Conservation (phyloP, 2,888 invertebrate genomes). For the Drosophila borborema region DNA sequence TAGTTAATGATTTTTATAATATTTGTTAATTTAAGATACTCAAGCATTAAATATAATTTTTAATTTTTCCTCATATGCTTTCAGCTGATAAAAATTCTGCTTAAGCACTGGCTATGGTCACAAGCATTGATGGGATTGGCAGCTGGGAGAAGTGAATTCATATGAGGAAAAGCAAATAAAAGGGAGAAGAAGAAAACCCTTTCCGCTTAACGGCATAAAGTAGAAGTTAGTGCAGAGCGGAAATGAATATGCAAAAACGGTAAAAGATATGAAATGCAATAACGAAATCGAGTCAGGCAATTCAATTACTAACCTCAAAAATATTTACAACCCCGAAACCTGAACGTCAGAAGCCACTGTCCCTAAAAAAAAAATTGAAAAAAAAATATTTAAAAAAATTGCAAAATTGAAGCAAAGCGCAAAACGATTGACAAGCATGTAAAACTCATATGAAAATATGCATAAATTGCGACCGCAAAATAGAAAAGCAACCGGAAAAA, state of each 20-base stretch:
- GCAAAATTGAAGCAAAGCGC: slow-evolving; percentile 38
- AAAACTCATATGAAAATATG: slow-evolving; percentile 67
- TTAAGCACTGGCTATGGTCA: background rate
- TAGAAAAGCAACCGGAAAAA: slow-evolving; percentile 53
- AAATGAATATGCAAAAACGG: slow-evolving; percentile 77
- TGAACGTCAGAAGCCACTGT: slow-evolving; percentile 65
- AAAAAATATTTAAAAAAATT: background rate
- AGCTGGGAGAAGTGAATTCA: slow-evolving; percentile 32
- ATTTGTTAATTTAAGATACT: background rate
- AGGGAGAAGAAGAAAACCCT: slow-evolving; percentile 1
- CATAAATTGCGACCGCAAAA: slow-evolving; percentile 75
- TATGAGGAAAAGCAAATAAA: slow-evolving; percentile 7
- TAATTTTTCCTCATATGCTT: slow-evolving; percentile 21
- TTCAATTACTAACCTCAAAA: slow-evolving; percentile 32
- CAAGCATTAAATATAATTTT: background rate
- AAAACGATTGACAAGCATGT: no score
- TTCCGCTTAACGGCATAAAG: slow-evolving; percentile 23
- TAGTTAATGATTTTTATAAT: no score
- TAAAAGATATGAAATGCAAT: slow-evolving; percentile 78
- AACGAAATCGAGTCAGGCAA: slow-evolving; percentile 66
- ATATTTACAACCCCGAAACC: slow-evolving; percentile 34
- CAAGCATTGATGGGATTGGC: background rate
- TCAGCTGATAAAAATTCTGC: slow-evolving; percentile 1
- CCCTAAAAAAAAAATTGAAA: slow-evolving; percentile 33
- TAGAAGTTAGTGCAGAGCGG: slow-evolving; percentile 56